Base-by-base conservation (phyloP, 2,888 invertebrate genomes). In the Automeris io region DNA sequence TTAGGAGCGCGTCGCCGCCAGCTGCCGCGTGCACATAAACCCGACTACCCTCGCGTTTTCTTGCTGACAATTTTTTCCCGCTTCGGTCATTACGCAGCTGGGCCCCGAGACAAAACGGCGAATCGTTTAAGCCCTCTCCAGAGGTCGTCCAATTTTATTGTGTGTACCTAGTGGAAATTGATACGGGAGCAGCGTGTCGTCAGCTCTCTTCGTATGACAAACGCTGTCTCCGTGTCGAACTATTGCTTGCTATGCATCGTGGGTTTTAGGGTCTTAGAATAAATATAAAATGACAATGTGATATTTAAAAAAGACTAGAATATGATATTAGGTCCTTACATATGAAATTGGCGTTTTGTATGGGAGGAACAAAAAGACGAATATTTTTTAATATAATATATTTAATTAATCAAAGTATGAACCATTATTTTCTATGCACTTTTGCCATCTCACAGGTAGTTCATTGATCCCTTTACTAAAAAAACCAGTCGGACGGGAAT, bases 1-100 rank as follows among this genome's bases (percentile, higher is more conserved):
- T 83, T 85, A 81, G 83, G 81, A 80, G 75, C 69, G 78, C 75
- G 78, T 74, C 75, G 79, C 69, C 70, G 58, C 73, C 77, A 78
- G 69, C 73, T 77, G 77, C 74, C 73, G 74, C 82, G 78, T 65
- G 74, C 73, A 79, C 82, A 86, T 85, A 85, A 85, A 83, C 83
- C 79, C 80, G 67, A 78, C 79, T 81, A 82, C 83, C 85, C 85
- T 83, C 77, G 81, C 72, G 80, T 83, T 85, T 86, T 86, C 85
- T 85, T 86, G 85, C 85, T 85, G 85, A 85, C 85, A 85, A 86
- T 85, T 86, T 86, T 86, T 86, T 83, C 80, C 80, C 78, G 75
- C 78, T 77, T 69, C 76, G 83, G 86, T 83, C 85, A 85, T 85
- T 85, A 85, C 85, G 74, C 85, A 85, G 85, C 85, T 85, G 85